Conservation (phyloP, 1,140 invertebrate species). For the Archegozetes longisetosus region DNA sequence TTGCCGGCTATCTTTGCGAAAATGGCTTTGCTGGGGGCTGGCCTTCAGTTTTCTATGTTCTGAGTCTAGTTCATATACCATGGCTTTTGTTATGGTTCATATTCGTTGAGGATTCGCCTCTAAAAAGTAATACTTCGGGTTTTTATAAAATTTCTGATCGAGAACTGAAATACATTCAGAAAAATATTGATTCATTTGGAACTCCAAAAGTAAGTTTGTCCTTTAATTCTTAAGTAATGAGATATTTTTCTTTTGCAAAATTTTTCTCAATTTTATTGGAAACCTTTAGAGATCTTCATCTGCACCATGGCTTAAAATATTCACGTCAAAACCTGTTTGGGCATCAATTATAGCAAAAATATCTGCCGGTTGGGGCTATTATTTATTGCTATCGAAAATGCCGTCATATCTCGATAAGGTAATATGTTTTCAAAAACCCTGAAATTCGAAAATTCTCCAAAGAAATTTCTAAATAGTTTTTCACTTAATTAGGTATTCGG, state of each 20-base stretch:
- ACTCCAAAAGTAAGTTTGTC: background rate
- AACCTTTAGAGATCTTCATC: no score
- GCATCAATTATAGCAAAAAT: no score
- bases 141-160: background rate
- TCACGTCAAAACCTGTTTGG: no score
- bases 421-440: no score
- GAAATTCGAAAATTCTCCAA: no score
- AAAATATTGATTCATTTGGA: background rate
- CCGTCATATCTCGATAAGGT: no score
- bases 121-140: background rate
- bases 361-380: no score
- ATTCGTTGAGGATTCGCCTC: slow-evolving; percentile 34
- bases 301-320: no score
- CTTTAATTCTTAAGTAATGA: background rate
- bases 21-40: slow-evolving; percentile 18
- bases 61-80: slow-evolving; percentile 20
- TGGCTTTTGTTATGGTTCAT: slow-evolving; percentile 31
- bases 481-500: no score
- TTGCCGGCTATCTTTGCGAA: slow-evolving; percentile 17
- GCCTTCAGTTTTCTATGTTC: slow-evolving; percentile 21
- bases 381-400: no score
- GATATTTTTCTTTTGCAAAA: background rate
- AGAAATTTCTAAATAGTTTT: no score
- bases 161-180: background rate
- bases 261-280: no score